Base-by-base conservation (phyloP, 2,797 vertebrate genomes). In the Myotis myotis region DNA sequence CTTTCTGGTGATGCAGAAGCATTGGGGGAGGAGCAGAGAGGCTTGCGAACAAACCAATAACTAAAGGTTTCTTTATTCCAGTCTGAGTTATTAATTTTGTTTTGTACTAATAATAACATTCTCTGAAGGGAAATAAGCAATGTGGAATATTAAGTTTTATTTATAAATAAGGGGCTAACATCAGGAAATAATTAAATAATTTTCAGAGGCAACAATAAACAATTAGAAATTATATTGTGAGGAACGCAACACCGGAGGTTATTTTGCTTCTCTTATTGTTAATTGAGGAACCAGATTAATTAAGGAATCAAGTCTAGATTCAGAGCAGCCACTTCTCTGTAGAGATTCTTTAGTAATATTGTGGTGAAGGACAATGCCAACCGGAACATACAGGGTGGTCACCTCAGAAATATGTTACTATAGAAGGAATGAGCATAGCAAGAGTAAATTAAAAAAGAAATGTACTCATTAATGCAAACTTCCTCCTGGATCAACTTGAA, bases 121-220 rank as follows among this genome's bases (percentile, higher is more conserved):
- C 3, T 47, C 38, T 36, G 87, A 89, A 93, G 2, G 49, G 20
- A 95, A 30, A 78, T 44, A 89, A 92, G n/a, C 53, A 74, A 53
- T 82, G 75, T 7, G 7, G 12, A 11, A 78, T 83, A 85, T 68
- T 83, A 79, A 28, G 11, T 85, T 88, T 74, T 47, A 75, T 95
- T 97, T 97, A 82, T 91, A 96, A 95, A 91, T 60, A 96, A 89
- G 22, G 80, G 33, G 20, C 91, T 64, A 20, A 3, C 94, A 94
- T 95, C 1, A 75, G 71, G 51, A 97, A 41, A 95, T 95, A 96
- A 96, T 96, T 88, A 96, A 57, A 84, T n/a, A 82, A 57, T 84
- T 93, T 92, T 98, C 83, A 96, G 75, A 96, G 19, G 49, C 15
- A 96, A 95, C 5, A 96, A 93, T 81, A 91, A 94, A 94, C 83